Evolutionary conservation across 2,113 vertebrate species (phyloP).

Genomic region (Labrus mixtus): DNA sequence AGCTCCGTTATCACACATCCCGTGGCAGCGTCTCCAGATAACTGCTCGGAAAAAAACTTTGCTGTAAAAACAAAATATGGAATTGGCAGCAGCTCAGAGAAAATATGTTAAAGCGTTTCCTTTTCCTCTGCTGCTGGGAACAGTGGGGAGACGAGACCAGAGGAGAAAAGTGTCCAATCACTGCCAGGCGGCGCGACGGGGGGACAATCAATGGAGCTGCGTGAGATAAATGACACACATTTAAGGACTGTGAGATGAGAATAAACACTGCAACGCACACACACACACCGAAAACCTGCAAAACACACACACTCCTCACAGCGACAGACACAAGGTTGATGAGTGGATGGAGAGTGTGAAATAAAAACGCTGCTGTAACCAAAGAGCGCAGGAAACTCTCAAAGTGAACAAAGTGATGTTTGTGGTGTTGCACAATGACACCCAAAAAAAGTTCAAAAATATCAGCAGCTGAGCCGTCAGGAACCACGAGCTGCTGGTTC

Average conservation of each 20-base stretch:
- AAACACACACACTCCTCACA: conserved; percentile 2
- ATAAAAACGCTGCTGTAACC: conserved; percentile 5
- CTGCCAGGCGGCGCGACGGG: conserved; percentile 13
- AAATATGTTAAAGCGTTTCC: conserved; percentile 5
- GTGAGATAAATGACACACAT: conserved; percentile 50
- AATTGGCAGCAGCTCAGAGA: conserved; percentile 30
- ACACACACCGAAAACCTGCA: neutral
- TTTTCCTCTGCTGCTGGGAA: conserved; percentile 29
- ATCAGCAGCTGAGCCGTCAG: too few relatives aligned
- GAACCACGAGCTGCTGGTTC: neutral
- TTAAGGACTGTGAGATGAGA: conserved; percentile 38
- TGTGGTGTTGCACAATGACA: neutral
- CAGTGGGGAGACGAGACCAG: conserved; percentile 26
- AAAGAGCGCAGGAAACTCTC: neutral
- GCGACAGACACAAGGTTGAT: conserved; percentile 6
- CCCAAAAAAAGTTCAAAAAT: neutral
- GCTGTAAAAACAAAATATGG: conserved; percentile 30
- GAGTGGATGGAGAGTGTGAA: conserved; percentile 24
- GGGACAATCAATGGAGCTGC: conserved; percentile 43
- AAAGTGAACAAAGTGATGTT: neutral
- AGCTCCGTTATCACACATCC: conserved; percentile 14
- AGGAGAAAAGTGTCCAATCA: conserved; percentile 44
- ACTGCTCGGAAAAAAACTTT: neutral
- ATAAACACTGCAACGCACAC: conserved; percentile 12
- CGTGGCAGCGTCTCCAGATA: conserved; percentile 9